Base-by-base conservation (phyloP, 2,113 vertebrate species). In the Nibea albiflora region DNA sequence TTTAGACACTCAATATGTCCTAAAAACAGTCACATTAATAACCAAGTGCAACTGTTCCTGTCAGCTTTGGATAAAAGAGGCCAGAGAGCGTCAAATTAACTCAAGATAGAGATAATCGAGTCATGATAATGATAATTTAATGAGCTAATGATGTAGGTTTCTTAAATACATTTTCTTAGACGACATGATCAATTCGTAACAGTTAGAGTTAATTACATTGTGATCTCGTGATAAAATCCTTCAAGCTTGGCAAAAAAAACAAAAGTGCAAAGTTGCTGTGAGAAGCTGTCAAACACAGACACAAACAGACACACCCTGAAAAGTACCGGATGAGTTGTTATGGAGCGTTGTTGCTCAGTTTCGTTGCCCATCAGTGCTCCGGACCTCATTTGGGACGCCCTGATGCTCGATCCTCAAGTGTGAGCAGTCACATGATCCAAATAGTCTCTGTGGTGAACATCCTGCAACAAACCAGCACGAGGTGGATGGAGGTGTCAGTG, bases 401-500 rank as follows among this genome's bases (percentile, higher is more conserved):
- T 35, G 35, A 35, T 35, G 35, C 35, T 35, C 35, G 35, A 64
- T 42, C 28, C 22, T 50, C 24, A 78, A 31, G n/a, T 5, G 26
- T 31, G 28, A 31, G 26, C 52, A 53, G 28, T 20, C n/a, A 54
- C 44, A 10, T 58, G 11, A 68, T 42, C n/a, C 56, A 49, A 5
- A 17, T 0, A 8, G 15, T 74, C 63, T 10, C 8, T 26, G 54
- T 58, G 39, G 26, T 4, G 35, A 39, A 24, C 7, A 52, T 35
- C 54, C 39, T 47, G 28, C 44, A 0, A 19, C 7, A 11, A 63
- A 46, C 4, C 4, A 1, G 50, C 31, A 53, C 47, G 6, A 9
- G 16, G 58, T 11, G 39, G 39, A 10, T 1, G 44, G 0, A 5
- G 35, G 5, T 44, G 52, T 94, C 85, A 95, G 88, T 89, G 92